Evolutionary conservation across 2,797 vertebrate species (phyloP).

Genomic region (Acrossocheilus wenchowensis): DNA sequence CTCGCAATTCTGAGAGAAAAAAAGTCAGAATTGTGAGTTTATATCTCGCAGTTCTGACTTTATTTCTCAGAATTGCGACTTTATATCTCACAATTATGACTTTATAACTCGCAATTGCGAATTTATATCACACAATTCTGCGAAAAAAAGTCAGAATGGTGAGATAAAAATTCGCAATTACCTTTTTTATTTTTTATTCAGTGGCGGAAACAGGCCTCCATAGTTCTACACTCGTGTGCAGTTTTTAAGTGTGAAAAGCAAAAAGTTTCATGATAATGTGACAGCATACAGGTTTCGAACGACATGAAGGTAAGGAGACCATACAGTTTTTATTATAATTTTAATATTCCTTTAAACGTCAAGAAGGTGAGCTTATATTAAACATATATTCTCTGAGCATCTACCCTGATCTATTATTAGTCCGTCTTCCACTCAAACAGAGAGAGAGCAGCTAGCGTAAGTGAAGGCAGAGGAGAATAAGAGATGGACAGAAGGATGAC

Average conservation of each 20-base stretch:
- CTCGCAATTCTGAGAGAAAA: no score
- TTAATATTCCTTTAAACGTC: not conserved
- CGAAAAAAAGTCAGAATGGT: no score
- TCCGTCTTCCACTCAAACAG: conserved; percentile 66
- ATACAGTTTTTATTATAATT: not conserved
- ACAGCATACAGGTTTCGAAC: not conserved
- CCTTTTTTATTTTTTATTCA: no score
- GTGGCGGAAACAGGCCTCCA: no score
- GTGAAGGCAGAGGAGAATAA: conserved; percentile 47
- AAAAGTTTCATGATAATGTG: not conserved
- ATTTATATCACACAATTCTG: no score
- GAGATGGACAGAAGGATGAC: conserved; percentile 68
- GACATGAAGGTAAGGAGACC: not conserved
- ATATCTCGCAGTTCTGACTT: no score
- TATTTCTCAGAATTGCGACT: no score
- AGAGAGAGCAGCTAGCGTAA: conserved; percentile 45
- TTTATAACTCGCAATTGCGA: no score
- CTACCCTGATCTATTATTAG: conserved; percentile 76
- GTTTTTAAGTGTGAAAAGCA: not conserved
- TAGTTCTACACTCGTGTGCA: no score
- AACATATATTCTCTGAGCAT: conserved; percentile 68
- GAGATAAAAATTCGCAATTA: no score
- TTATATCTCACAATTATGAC: no score
- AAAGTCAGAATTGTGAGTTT: no score
- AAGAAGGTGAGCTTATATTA: conserved; percentile 46